Evolutionary conservation across 2,113 vertebrate genomes (phyloP).

Genomic region (Nyctibius bracteatus): DNA sequence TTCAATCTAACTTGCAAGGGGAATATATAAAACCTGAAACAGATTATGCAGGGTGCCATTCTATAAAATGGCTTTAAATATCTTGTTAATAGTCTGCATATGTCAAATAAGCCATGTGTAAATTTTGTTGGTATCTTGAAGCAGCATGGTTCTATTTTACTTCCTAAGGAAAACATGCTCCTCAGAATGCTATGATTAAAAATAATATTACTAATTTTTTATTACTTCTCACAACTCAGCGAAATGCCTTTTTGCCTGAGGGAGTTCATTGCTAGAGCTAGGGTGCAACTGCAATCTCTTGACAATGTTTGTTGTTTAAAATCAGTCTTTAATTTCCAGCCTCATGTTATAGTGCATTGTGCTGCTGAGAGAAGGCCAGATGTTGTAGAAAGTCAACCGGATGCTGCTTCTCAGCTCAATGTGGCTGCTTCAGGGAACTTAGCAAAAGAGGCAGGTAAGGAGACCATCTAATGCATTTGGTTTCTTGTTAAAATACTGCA

Average conservation of each 20-base stretch:
- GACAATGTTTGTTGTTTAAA: constrained; percentile 27
- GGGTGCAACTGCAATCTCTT: background rate
- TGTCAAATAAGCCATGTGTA: background rate
- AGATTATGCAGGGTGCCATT: background rate
- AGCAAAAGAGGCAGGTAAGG: constrained; percentile 90
- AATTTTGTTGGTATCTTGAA: background rate
- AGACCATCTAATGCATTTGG: background rate
- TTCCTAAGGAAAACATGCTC: background rate
- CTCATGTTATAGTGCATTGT: constrained; percentile 92
- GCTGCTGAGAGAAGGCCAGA: constrained; percentile 96
- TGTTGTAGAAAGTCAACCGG: constrained; percentile 88
- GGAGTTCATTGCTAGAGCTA: background rate
- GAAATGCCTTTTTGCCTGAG: background rate
- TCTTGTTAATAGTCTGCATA: background rate
- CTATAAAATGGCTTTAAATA: background rate
- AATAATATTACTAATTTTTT: background rate
- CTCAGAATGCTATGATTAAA: background rate
- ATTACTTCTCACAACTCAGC: background rate
- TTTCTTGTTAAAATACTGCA: background rate
- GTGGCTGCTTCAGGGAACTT: constrained; percentile 87
- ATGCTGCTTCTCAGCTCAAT: constrained; percentile 87
- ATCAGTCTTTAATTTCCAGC: constrained; percentile 78
- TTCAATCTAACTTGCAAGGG: background rate
- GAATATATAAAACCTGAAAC: background rate
- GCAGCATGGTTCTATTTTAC: background rate